These are phyloP conservation scores for Pipistrellus kuhlii DNA, from an alignment of 2,797 vertebrate species.

Conservation along the genomic window DNA sequence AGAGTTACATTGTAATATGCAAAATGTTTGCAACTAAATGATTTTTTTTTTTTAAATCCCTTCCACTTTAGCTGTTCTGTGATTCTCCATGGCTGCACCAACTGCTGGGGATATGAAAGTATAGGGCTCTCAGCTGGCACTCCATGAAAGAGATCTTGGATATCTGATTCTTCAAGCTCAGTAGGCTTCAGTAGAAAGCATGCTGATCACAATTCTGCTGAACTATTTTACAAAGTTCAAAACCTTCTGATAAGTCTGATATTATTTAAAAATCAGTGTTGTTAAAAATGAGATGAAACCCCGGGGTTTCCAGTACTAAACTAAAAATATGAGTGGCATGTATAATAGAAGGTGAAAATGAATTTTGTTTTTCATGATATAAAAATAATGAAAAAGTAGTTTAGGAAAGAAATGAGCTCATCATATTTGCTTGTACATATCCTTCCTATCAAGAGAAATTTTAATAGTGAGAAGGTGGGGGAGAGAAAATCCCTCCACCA, in stretches of 20 bases:
- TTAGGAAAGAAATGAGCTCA: not conserved
- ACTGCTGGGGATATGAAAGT: conserved; percentile 43
- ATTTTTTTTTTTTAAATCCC: not conserved
- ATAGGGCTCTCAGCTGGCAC: not conserved
- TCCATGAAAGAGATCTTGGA: not conserved
- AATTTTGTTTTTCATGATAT: not conserved
- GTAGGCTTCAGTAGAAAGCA: not conserved
- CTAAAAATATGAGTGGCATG: not conserved
- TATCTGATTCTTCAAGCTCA: not conserved
- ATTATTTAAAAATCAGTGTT: conserved; percentile 1
- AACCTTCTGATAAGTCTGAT: conserved; percentile 1
- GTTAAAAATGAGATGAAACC: not conserved
- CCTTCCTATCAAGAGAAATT: not conserved
- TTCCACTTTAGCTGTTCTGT: conserved; percentile 15
- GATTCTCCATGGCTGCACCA: not conserved
- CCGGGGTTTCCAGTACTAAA: not conserved
- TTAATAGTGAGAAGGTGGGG: not conserved
- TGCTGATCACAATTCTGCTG: not conserved
- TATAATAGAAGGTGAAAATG: conserved; percentile 13
- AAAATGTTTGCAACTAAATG: conserved; percentile 25
- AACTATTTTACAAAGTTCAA: not conserved
- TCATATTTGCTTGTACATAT: not conserved
- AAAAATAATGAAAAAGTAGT: conserved; percentile 35
- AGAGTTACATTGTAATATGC: not conserved
- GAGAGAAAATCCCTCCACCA: not conserved